Conservation (phyloP, 2,797 vertebrate genomes). For the Loris lydekkerianus region DNA sequence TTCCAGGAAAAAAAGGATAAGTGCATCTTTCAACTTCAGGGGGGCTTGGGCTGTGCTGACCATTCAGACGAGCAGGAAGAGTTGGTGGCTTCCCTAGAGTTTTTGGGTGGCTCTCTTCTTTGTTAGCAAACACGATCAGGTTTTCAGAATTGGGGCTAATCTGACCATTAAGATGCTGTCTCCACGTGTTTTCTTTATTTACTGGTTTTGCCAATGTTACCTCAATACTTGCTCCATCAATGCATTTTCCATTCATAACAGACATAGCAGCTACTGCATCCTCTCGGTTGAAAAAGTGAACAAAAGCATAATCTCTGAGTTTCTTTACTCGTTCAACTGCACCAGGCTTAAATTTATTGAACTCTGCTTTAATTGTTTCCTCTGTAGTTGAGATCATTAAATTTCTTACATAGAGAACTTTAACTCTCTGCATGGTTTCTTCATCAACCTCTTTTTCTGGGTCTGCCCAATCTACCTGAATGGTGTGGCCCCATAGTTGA, state of each 20-base stretch:
- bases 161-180: conserved; percentile 88
- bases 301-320: conserved; percentile 95
- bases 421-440: conserved; percentile 95
- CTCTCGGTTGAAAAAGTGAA: conserved; percentile 95
- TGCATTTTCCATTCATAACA: conserved; percentile 93
- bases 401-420: conserved; percentile 95
- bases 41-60: conserved; percentile 86
- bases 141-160: conserved; percentile 87
- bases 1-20: conserved; percentile 92
- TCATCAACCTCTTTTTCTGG: conserved; percentile 96
- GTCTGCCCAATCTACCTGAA: conserved; percentile 98
- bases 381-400: conserved; percentile 95
- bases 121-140: conserved; percentile 88
- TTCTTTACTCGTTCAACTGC: conserved; percentile 96
- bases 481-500: conserved; percentile 94
- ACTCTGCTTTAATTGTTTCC: conserved; percentile 94
- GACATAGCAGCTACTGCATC: conserved; percentile 94
- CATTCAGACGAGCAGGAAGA: conserved; percentile 88
- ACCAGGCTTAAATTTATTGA: conserved; percentile 94
- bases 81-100: conserved; percentile 84
- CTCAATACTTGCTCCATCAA: conserved; percentile 94
- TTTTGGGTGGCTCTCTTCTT: conserved; percentile 89
- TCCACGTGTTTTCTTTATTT: conserved; percentile 90
- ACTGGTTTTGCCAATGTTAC: conserved; percentile 95
- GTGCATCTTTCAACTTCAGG: conserved; percentile 89